phyloP scores from a whole-genome alignment of 1,140 invertebrate genomes.

The Neuroterus valhalla region DNA sequence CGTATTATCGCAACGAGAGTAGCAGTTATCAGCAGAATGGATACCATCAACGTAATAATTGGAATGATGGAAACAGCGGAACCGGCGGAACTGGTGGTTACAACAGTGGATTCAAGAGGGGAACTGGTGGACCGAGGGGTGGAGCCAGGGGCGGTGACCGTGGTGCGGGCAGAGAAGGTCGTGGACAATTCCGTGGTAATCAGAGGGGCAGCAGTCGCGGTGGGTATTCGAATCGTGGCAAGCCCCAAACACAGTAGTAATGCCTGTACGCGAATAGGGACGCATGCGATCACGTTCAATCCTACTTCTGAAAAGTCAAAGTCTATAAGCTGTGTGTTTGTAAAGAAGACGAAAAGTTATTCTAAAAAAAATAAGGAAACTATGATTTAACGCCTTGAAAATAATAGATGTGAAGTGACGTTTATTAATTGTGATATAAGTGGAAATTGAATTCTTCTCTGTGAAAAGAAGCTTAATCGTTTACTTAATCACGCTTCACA shows the following conservation, averaged over 20 bases:
- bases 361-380: conserved; percentile 8
- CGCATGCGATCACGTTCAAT: conserved; percentile 49
- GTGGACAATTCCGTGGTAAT: conserved; percentile 64
- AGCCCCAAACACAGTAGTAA: conserved; percentile 66
- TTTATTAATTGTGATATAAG: conserved; percentile 27
- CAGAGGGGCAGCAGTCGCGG: conserved; percentile 47
- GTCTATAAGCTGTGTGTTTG: conserved; percentile 36
- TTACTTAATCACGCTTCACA: neutral
- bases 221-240: conserved; percentile 63
- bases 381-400: conserved; percentile 20
- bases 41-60: conserved; percentile 66
- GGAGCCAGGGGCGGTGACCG: conserved; percentile 55
- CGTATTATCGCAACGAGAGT: conserved; percentile 69
- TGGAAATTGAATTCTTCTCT: conserved; percentile 12
- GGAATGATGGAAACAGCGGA: conserved; percentile 55
- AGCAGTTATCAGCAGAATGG: conserved; percentile 69
- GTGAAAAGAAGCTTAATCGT: conserved; percentile 7
- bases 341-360: conserved; percentile 16
- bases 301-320: conserved; percentile 63
- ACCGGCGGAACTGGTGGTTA: conserved; percentile 54
- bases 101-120: conserved; percentile 63
- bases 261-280: conserved; percentile 41
- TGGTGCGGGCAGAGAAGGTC: conserved; percentile 55
- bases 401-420: conserved; percentile 16
- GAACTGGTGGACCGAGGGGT: conserved; percentile 54